Percentiles rank a stretch among this genome's conserved stretches.
These are phyloP conservation scores for Todus mexicanus DNA, from an alignment of 2,797 vertebrate genomes.

Conservation along the genomic window DNA sequence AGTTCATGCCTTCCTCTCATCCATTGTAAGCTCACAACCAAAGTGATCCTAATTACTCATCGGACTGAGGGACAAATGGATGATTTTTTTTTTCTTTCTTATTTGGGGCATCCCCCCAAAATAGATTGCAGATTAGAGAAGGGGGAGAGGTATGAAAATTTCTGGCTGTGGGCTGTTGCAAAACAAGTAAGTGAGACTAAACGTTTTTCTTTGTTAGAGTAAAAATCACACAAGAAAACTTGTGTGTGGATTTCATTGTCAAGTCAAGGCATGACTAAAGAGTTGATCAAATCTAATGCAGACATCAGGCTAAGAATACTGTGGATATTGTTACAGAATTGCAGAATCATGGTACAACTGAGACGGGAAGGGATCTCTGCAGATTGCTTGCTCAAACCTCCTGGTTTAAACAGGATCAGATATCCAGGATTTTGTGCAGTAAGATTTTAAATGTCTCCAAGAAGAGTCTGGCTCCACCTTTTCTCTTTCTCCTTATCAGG, in stretches of 20 bases:
- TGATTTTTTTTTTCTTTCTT: not conserved
- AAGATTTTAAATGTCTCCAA: not conserved
- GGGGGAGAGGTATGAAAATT: not conserved
- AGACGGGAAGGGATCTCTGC: not conserved
- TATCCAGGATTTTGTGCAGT: not conserved
- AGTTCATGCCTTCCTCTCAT: not conserved
- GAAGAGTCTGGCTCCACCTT: not conserved
- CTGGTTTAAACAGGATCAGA: not conserved
- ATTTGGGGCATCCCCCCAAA: accelerated
- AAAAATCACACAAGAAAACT: not conserved
- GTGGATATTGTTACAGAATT: not conserved
- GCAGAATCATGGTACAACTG: not conserved
- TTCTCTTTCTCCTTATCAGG: no score
- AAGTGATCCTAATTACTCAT: not conserved
- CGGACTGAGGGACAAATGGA: not conserved
- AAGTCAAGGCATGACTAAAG: not conserved
- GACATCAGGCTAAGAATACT: not conserved
- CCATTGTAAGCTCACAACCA: not conserved
- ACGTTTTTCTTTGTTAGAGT: not conserved
- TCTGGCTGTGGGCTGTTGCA: not conserved
- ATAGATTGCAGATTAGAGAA: not conserved
- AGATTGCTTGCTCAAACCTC: not conserved
- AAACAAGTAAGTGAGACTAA: not conserved
- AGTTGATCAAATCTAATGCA: not conserved
- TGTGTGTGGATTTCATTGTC: not conserved